These are phyloP conservation scores for Eunapius fragilis DNA, from an alignment of 37 sponge, comb jelly and placozoan species.

Conservation along the genomic window DNA sequence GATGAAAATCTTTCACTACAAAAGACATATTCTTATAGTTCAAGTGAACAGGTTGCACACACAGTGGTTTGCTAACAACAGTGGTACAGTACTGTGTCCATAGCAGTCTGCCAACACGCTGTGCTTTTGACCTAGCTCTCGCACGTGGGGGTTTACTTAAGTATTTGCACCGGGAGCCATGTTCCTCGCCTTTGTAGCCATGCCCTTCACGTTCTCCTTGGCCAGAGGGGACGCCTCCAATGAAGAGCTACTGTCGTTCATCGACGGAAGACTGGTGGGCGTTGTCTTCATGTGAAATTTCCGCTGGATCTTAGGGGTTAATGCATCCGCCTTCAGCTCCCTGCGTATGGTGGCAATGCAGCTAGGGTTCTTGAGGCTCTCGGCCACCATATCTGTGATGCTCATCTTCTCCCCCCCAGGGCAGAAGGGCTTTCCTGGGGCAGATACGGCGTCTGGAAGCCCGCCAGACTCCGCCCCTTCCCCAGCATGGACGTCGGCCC, in stretches of 20 bases:
- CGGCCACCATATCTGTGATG: conserved; percentile 64
- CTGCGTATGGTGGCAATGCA: conserved; percentile 65
- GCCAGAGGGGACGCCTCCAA: not conserved
- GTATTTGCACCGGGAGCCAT: not conserved
- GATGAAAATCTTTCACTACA: no score
- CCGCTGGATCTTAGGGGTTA: conserved; percentile 71
- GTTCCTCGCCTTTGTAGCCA: not conserved
- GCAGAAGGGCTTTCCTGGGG: not conserved
- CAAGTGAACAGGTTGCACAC: no score
- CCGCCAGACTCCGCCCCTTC: not conserved
- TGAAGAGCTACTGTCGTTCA: not conserved
- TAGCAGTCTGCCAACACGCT: no score
- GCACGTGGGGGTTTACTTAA: no score
- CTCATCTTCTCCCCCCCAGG: not conserved
- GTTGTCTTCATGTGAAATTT: conserved; percentile 34
- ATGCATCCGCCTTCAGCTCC: conserved; percentile 60
- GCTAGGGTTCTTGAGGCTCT: conserved; percentile 54
- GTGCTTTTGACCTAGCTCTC: no score
- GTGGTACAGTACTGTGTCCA: no score
- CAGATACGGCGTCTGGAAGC: not conserved
- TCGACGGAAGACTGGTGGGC: conserved; percentile 27
- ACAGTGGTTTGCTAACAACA: no score
- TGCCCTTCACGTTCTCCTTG: not conserved
- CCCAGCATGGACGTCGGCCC: not conserved
- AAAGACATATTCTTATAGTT: no score